Conservation (phyloP, 2,113 vertebrate species). For the Dipodomys stephensi region DNA sequence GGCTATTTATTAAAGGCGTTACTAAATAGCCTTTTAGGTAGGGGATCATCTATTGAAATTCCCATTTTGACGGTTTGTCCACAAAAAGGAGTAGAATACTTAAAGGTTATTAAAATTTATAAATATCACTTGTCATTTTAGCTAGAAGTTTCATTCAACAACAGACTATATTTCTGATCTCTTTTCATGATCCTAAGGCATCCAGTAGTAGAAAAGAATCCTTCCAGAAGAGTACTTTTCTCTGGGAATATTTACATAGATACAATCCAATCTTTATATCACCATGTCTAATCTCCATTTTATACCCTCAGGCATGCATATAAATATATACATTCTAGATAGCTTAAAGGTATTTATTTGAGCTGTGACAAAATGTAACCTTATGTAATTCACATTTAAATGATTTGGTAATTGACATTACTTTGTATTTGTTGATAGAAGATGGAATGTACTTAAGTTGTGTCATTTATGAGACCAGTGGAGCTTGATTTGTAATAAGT, state of each 20-base stretch:
- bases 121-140: conserved; percentile 49
- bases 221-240: conserved; percentile 15
- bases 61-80: conserved; percentile 26
- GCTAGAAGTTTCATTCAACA: not conserved
- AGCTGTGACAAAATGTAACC: not conserved
- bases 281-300: not conserved
- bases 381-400: not conserved
- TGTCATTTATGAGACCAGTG: conserved; percentile 7
- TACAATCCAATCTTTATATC: not conserved
- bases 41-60: conserved; percentile 12
- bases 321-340: not conserved
- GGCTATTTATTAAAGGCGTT: not conserved
- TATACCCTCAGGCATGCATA: too few species aligned
- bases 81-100: not conserved
- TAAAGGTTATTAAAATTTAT: conserved; percentile 39
- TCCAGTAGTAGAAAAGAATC: not conserved
- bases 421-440: not conserved
- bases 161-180: not conserved
- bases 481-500: conserved; percentile 3
- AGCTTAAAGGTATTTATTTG: not conserved
- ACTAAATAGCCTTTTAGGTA: too few species aligned
- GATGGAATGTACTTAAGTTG: not conserved
- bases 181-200: not conserved
- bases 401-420: conserved; percentile 6
- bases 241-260: not conserved